These are phyloP conservation scores for Drosophila mauritiana DNA, from an alignment of 1,140 invertebrate species.

Conservation along the genomic window DNA sequence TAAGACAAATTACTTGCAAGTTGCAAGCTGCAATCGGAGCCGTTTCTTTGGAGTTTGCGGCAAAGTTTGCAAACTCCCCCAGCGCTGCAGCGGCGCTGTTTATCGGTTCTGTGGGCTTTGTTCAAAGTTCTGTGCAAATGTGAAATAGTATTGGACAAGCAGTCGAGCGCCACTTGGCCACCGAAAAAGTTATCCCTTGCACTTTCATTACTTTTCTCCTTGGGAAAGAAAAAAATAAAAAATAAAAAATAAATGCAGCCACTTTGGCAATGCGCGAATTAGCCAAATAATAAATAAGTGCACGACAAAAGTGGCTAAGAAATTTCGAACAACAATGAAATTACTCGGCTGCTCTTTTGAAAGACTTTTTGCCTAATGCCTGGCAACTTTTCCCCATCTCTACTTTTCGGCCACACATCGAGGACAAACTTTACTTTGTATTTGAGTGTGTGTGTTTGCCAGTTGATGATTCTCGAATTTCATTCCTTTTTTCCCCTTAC, in stretches of 20 bases:
- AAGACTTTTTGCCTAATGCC: slow-evolving; percentile 58
- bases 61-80: slow-evolving; percentile 35
- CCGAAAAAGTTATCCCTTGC: slow-evolving; percentile 58
- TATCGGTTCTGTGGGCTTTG: slow-evolving; percentile 57
- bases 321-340: slow-evolving; percentile 77
- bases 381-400: slow-evolving; percentile 34
- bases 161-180: slow-evolving; percentile 61
- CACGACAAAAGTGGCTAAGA: slow-evolving; percentile 74
- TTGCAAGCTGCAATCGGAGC: slow-evolving; percentile 35
- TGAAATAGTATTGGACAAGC: slow-evolving; percentile 75
- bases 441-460: slow-evolving; percentile 13
- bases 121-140: slow-evolving; percentile 77
- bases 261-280: slow-evolving; percentile 79
- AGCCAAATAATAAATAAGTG: slow-evolving; percentile 83
- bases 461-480: slow-evolving; percentile 67
- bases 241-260: slow-evolving; percentile 23
- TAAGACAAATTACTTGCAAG: slow-evolving; percentile 78
- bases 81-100: neutral
- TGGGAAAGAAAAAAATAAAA: slow-evolving; percentile 19
- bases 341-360: slow-evolving; percentile 55
- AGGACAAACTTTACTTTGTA: slow-evolving; percentile 56
- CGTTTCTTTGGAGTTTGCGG: slow-evolving; percentile 35
- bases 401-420: slow-evolving; percentile 19
- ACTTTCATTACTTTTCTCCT: slow-evolving; percentile 21
- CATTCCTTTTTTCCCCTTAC: slow-evolving; percentile 16